These are phyloP conservation scores for Salmo trutta DNA, from an alignment of 2,797 vertebrate genomes.

Conservation along the genomic window DNA sequence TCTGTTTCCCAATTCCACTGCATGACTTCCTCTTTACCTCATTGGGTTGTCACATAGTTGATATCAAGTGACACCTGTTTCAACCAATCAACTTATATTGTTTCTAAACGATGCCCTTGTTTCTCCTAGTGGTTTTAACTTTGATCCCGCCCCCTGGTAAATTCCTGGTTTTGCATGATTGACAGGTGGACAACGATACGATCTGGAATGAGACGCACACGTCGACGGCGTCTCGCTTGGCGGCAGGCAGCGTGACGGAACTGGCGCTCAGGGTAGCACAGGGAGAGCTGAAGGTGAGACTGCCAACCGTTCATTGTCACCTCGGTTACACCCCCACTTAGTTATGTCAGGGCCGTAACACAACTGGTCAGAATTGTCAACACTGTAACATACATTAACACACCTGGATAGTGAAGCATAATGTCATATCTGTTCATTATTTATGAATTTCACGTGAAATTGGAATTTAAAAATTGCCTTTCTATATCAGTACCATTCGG, in stretches of 20 bases:
- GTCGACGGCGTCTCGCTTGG: conserved; percentile 82
- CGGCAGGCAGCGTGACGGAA: conserved; percentile 86
- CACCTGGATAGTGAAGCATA: not conserved
- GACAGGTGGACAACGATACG: conserved; percentile 86
- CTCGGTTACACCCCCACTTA: not conserved
- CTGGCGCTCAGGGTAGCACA: conserved; percentile 88
- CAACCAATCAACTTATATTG: not conserved
- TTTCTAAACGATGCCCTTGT: not conserved
- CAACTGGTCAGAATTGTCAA: not conserved
- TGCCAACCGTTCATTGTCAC: not conserved
- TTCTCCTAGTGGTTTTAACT: not conserved
- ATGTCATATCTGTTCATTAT: too few species aligned
- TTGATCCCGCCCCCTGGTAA: not conserved
- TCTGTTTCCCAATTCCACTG: too few species aligned
- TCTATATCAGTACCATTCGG: too few species aligned
- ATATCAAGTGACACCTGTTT: not conserved
- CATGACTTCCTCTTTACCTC: not conserved
- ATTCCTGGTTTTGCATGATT: conserved; percentile 20
- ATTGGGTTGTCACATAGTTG: not conserved
- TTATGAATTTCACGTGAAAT: too few species aligned
- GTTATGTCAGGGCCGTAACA: not conserved
- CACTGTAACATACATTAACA: not conserved
- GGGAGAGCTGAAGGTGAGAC: conserved; percentile 85
- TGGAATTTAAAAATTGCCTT: too few species aligned
- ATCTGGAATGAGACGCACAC: conserved; percentile 90